These are phyloP conservation scores for Stenoptilia bipunctidactyla DNA, from an alignment of 2,888 invertebrate species.

Conservation along the genomic window DNA sequence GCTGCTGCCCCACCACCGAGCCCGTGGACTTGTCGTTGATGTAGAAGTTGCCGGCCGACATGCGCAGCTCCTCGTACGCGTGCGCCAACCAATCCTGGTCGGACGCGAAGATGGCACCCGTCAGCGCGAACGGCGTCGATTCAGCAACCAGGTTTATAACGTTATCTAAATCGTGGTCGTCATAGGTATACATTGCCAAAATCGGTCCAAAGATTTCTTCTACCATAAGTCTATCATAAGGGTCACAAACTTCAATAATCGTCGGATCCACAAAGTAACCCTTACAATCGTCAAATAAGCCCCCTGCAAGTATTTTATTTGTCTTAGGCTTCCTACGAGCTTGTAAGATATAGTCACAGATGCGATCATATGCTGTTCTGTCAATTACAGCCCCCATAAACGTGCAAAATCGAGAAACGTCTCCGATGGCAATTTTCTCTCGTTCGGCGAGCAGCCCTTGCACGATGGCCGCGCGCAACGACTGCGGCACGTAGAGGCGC, in stretches of 20 bases:
- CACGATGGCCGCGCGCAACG: constrained; percentile 83
- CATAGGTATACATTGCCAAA: constrained; percentile 89
- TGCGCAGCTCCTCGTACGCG: constrained; percentile 88
- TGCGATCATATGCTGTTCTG: constrained; percentile 90
- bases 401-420: constrained; percentile 82
- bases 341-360: constrained; percentile 89
- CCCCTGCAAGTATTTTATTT: constrained; percentile 88
- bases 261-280: constrained; percentile 98
- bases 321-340: constrained; percentile 83
- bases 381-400: constrained; percentile 98
- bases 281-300: constrained; percentile 82
- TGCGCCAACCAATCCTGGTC: constrained; percentile 84
- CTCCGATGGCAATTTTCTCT: constrained; percentile 86
- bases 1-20: constrained; percentile 98
- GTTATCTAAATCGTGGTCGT: constrained; percentile 78
- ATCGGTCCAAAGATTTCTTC: constrained; percentile 99
- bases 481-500: constrained; percentile 95
- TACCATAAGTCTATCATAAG: constrained; percentile 86
- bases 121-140: constrained; percentile 91
- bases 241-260: constrained; percentile 87
- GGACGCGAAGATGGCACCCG: constrained; percentile 93
- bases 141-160: constrained; percentile 81
- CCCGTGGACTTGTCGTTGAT: constrained; percentile 99
- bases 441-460: constrained; percentile 78
- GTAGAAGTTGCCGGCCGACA: constrained; percentile 97